These are phyloP conservation scores for Cirrhinus mrigala DNA, from an alignment of 2,797 vertebrate species.

Conservation along the genomic window DNA sequence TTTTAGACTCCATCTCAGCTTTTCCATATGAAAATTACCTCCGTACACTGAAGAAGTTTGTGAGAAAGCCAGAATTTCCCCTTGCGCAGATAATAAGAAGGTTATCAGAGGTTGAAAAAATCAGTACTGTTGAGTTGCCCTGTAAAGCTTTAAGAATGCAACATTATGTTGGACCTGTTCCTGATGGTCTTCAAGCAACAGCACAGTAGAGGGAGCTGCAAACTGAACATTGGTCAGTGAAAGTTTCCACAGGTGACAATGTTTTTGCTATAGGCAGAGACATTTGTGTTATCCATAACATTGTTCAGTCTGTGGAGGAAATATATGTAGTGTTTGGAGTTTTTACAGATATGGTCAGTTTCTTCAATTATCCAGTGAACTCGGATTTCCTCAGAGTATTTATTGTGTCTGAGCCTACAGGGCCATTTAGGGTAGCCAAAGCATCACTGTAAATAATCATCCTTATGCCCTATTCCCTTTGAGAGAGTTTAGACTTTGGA, in stretches of 20 bases:
- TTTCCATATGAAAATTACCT: constrained; percentile 16
- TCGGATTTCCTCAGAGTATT: background rate
- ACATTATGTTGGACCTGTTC: constrained; percentile 38
- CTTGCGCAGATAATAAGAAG: constrained; percentile 3
- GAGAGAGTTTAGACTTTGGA: no score
- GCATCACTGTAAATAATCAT: no score
- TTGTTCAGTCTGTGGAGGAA: background rate
- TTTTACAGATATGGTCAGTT: background rate
- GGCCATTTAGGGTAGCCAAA: background rate
- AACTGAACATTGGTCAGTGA: no score
- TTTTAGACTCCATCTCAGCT: constrained; percentile 11
- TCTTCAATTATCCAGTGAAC: constrained; percentile 7
- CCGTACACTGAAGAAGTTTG: background rate
- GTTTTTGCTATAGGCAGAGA: constrained; percentile 3
- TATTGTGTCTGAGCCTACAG: constrained; percentile 8
- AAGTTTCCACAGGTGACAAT: background rate
- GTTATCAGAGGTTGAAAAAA: constrained; percentile 6
- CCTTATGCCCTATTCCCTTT: no score
- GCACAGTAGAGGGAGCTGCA: no score
- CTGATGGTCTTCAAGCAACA: constrained; percentile 26
- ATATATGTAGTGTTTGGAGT: constrained; percentile 11
- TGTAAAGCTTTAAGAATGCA: constrained; percentile 29
- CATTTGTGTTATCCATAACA: constrained; percentile 13
- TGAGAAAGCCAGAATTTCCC: constrained; percentile 24
- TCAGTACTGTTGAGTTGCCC: background rate